Evolutionary conservation across 2,888 invertebrate genomes (phyloP), one percentile per base, ranked within the genome.

Genomic region (Lasioglossum malachurum): DNA sequence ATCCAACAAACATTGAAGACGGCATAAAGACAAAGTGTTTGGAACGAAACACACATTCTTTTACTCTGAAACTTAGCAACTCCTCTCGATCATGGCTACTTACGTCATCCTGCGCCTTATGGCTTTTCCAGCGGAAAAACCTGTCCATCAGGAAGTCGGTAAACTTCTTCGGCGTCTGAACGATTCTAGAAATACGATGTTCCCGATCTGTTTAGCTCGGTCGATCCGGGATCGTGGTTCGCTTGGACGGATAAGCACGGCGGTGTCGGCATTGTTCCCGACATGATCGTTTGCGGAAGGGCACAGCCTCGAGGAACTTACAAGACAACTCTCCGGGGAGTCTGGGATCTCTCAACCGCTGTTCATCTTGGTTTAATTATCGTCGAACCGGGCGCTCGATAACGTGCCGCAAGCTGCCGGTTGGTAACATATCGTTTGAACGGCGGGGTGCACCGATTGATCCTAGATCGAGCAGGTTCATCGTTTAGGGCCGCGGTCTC

Each of bases 91-190:
- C 69, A 14, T n/a, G 14, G 12, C 84, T 94, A 94, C 94, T 94
- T 92, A 94, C 94, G 80, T 94, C 93, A 53, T 93, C 94, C 80
- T 93, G 93, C 80, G 92, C 91, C 93, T 94, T 94, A 91, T 94
- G 94, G 91, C 94, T 94, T 87, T 94, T 94, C 94, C 94, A 94
- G 41, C 94, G 94, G 88, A 94, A 94, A 87, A 94, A 91, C 87
- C 94, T 91, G 84, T 94, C 94, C 94, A 94, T 94, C 90, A 92
- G 91, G 74, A 69, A 73, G 85, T 76, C 82, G 71, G 67, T 7
- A 38, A 57, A n/a, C 41, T 38, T 53, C 67, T 10, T n/a, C 60
- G 12, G 53, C n/a, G 35, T 35, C 23, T 16, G 2, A 71, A 41
- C 77, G 35, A 64, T 64, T 44, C 31, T 31, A 64, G 64, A 31